Evolutionary conservation across 2,797 vertebrate genomes (phyloP).

Genomic region (Xenopus petersii): DNA sequence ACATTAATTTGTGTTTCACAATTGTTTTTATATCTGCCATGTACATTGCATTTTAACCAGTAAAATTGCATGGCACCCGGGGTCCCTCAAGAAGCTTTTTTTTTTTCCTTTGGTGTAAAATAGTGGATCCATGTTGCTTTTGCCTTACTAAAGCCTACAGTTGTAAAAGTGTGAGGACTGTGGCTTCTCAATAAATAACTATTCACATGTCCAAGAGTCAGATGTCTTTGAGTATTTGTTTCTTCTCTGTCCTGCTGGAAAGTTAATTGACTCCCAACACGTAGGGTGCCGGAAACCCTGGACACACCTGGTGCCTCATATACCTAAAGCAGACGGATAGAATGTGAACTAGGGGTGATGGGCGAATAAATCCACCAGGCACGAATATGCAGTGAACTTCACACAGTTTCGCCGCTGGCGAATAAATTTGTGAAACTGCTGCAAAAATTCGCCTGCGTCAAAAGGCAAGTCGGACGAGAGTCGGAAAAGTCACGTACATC

Average conservation of each 20-base stretch:
- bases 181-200: slow-evolving; percentile 89
- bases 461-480: no score
- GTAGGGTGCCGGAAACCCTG: no score
- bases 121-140: slow-evolving; percentile 82
- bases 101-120: slow-evolving; percentile 75
- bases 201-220: slow-evolving; percentile 79
- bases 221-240: not conserved
- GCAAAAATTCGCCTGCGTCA: no score
- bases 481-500: no score
- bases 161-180: slow-evolving; percentile 96
- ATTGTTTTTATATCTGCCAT: slow-evolving; percentile 85
- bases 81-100: slow-evolving; percentile 72
- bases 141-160: slow-evolving; percentile 85
- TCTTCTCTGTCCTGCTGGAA: not conserved
- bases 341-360: no score
- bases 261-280: not conserved
- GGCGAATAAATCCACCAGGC: no score
- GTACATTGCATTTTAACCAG: slow-evolving; percentile 81
- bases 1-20: slow-evolving; percentile 78
- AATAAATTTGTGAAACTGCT: no score
- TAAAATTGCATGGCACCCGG: slow-evolving; percentile 74
- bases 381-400: no score
- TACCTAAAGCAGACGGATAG: no score
- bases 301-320: no score
- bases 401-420: no score